These are phyloP conservation scores for Pterostichus madidus DNA, from an alignment of 2,888 invertebrate species.

Conservation along the genomic window DNA sequence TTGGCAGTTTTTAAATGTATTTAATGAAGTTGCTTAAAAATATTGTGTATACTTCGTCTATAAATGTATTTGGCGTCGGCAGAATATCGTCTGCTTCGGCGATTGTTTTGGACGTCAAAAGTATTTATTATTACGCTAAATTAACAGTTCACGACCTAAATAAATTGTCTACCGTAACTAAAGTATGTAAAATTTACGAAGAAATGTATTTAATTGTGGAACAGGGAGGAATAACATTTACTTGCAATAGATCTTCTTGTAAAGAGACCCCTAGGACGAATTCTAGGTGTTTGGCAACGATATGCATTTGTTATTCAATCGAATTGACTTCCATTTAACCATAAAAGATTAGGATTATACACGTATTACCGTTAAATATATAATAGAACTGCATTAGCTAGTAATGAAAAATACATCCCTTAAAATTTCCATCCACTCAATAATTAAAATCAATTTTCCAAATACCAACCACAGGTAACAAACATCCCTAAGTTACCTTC, in stretches of 20 bases:
- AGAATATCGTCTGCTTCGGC: no score
- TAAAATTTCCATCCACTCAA: slow-evolving; percentile 41
- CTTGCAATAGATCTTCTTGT: slow-evolving; percentile 1
- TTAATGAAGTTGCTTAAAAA: no score
- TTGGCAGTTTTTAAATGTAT: no score
- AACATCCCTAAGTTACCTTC: slow-evolving; percentile 8
- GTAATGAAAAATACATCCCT: slow-evolving; percentile 24
- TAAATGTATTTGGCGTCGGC: no score
- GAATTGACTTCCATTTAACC: slow-evolving; percentile 5
- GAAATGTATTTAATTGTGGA: no score
- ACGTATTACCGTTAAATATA: slow-evolving; percentile 20
- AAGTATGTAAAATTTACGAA: no score
- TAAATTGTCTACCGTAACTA: no score
- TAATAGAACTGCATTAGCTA: slow-evolving; percentile 32
- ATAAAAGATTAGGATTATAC: slow-evolving; percentile 6
- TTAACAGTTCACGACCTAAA: no score
- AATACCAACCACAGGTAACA: slow-evolving; percentile 38
- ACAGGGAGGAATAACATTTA: neutral
- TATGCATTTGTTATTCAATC: slow-evolving; percentile 14
- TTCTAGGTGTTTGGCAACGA: neutral
- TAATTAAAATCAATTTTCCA: slow-evolving; percentile 45
- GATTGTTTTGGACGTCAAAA: no score
- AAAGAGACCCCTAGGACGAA: slow-evolving; percentile 8
- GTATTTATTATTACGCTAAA: no score
- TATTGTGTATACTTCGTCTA: no score